A percentile compares a stretch with the other conserved stretches of the same genome.
These are phyloP conservation scores for Trialeurodes vaporariorum DNA, from an alignment of 1,140 invertebrate genomes.

Conservation along the genomic window DNA sequence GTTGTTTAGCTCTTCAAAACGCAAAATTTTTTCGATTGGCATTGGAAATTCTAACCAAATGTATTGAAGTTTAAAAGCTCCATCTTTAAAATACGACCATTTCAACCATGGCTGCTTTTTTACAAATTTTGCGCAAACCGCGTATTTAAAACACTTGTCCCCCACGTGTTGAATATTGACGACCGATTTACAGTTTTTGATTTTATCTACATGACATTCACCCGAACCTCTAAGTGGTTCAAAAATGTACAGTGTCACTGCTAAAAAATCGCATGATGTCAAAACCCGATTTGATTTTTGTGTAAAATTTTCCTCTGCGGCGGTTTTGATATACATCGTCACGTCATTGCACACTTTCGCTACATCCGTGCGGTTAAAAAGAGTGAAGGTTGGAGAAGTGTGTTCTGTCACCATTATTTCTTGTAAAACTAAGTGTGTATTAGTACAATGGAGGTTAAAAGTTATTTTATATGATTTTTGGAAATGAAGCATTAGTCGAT, in stretches of 20 bases:
- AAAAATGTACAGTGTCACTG: background rate
- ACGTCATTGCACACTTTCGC: background rate
- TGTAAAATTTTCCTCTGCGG: background rate
- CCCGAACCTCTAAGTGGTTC: background rate
- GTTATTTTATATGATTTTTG: background rate
- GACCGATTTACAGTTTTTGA: background rate
- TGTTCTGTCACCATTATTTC: background rate
- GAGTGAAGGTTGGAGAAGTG: background rate
- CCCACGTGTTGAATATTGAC: background rate
- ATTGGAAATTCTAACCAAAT: background rate
- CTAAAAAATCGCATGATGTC: background rate
- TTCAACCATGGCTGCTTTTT: background rate
- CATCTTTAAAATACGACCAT: background rate
- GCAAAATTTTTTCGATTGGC: background rate
- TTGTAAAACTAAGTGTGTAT: background rate
- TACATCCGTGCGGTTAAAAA: background rate
- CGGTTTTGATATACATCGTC: background rate
- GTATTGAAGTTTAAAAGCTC: background rate
- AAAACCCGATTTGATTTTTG: background rate
- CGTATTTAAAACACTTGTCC: background rate
- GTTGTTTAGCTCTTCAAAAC: background rate
- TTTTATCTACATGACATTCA: background rate
- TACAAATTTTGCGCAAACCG: background rate
- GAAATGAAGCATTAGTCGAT: background rate
- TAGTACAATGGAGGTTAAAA: background rate